Evolutionary conservation across 2,888 invertebrate genomes (phyloP).

Genomic region (Cataglyphis albicans): DNA sequence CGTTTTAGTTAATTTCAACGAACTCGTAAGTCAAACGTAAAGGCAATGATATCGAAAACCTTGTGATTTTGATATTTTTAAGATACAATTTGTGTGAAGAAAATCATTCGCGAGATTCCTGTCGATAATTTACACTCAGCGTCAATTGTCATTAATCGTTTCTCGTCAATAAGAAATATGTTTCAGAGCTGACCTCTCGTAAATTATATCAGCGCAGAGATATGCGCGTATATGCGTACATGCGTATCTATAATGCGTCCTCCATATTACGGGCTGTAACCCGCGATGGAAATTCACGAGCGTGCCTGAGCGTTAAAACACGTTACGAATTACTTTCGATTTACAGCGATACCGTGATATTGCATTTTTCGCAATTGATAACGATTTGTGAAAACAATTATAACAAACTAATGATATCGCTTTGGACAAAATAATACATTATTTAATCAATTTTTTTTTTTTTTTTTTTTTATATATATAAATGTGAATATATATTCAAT

Average conservation of each 20-base stretch:
- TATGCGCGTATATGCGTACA: neutral
- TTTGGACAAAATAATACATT: neutral
- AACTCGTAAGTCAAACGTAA: neutral
- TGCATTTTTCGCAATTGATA: neutral
- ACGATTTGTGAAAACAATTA: neutral
- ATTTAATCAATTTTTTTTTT: slow-evolving; percentile 11
- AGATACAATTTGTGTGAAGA: neutral
- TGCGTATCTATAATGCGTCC: slow-evolving; percentile 70
- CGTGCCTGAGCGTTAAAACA: slow-evolving; percentile 37
- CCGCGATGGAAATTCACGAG: slow-evolving; percentile 40
- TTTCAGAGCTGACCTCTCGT: slow-evolving; percentile 59
- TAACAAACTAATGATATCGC: neutral
- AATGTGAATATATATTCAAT: neutral
- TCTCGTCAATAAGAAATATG: slow-evolving; percentile 77
- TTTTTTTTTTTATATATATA: neutral
- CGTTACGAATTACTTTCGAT: slow-evolving; percentile 52
- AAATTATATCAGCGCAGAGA: slow-evolving; percentile 67
- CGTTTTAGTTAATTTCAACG: neutral
- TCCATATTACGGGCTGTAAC: slow-evolving; percentile 45
- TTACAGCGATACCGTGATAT: slow-evolving; percentile 16
- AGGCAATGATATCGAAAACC: neutral
- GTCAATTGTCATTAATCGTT: slow-evolving; percentile 79
- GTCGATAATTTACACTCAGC: slow-evolving; percentile 72
- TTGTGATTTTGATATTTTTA: neutral
- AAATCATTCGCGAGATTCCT: slow-evolving; percentile 32